Evolutionary conservation across 2,888 invertebrate species (phyloP).

Genomic region (Amphipyra tragopoginis): DNA sequence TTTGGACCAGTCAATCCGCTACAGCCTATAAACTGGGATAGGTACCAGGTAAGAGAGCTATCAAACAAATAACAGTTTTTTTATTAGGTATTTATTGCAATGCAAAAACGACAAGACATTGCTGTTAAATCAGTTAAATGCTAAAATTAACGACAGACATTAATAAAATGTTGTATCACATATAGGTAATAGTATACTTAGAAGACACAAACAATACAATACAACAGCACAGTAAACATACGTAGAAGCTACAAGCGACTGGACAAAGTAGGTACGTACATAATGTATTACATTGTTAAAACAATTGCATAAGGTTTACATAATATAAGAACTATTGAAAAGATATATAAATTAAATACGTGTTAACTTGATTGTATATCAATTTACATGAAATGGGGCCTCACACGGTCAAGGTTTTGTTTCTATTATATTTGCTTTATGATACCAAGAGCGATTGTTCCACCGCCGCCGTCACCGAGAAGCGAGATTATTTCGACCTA

Average conservation of each 20-base stretch:
- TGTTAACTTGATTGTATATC: background rate
- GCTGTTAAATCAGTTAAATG: constrained; percentile 14
- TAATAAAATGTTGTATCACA: constrained; percentile 21
- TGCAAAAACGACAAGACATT: constrained; percentile 20
- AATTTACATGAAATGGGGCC: background rate
- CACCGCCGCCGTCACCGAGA: no score
- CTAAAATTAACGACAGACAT: constrained; percentile 36
- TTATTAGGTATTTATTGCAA: constrained; percentile 3
- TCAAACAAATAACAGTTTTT: no score
- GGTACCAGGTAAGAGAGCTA: background rate
- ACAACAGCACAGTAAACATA: background rate
- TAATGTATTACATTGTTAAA: constrained; percentile 6
- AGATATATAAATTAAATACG: background rate
- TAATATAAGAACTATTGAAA: background rate
- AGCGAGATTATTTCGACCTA: no score
- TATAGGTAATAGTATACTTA: constrained; percentile 8
- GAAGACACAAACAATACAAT: constrained; percentile 13
- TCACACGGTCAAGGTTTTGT: constrained; percentile 9
- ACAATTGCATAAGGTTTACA: constrained; percentile 3
- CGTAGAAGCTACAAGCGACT: background rate
- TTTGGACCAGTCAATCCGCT: no score
- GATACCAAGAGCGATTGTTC: no score
- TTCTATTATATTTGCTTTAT: background rate
- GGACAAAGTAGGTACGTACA: constrained; percentile 20
- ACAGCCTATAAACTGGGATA: no score